Percentiles rank a stretch among this genome's conserved stretches.
These are phyloP conservation scores for Pseudomugil gertrudae DNA, from an alignment of 2,797 vertebrate species.

Conservation along the genomic window DNA sequence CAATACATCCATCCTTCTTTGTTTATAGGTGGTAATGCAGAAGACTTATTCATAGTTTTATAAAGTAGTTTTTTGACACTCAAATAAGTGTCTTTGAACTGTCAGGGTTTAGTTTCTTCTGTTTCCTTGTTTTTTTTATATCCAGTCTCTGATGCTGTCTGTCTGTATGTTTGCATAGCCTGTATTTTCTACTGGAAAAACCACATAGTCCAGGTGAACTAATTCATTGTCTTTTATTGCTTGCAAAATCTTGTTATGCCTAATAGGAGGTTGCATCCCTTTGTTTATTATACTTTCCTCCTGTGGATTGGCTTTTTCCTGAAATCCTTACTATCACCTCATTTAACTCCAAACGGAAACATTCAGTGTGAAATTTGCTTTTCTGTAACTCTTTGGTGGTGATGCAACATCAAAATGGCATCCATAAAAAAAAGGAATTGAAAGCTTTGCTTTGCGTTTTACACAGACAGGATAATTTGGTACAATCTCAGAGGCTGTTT, in stretches of 20 bases:
- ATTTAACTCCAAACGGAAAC: conserved; percentile 39
- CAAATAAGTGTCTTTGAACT: conserved; percentile 29
- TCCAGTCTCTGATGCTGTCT: conserved; percentile 11
- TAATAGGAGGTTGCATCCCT: conserved; percentile 41
- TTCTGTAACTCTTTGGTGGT: conserved; percentile 23
- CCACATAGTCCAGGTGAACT: conserved; percentile 27
- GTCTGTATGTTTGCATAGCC: neutral
- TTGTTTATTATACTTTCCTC: conserved; percentile 25
- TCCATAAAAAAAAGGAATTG: conserved; percentile 31
- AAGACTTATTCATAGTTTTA: conserved; percentile 31
- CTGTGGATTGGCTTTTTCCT: conserved; percentile 16
- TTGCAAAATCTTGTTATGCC: conserved; percentile 35
- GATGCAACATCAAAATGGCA: conserved; percentile 14
- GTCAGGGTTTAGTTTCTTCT: conserved; percentile 10
- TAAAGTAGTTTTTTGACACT: conserved; percentile 27
- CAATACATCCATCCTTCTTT: conserved; percentile 39
- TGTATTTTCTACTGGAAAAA: conserved; percentile 20
- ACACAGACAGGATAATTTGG: conserved; percentile 1
- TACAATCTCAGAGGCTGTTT: conserved; percentile 50
- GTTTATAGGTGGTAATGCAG: conserved; percentile 31
- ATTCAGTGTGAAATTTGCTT: conserved; percentile 8
- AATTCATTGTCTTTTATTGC: conserved; percentile 33
- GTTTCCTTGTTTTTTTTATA: conserved; percentile 23
- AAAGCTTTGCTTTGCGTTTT: conserved; percentile 35
- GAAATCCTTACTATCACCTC: conserved; percentile 28